These are phyloP conservation scores for Dynastes grantii DNA, from an alignment of 2,888 invertebrate genomes.

Conservation along the genomic window DNA sequence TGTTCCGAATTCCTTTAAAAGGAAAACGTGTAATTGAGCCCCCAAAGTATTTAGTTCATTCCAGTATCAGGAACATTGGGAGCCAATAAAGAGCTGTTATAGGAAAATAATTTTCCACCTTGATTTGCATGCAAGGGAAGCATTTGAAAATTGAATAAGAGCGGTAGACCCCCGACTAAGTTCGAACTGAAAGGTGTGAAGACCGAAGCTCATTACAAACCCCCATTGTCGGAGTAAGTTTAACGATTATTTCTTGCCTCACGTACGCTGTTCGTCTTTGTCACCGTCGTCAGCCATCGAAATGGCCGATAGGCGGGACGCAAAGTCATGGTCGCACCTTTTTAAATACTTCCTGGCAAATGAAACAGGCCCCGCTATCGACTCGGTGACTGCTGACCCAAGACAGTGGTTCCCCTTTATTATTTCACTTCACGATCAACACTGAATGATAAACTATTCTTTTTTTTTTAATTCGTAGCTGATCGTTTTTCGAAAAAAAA, in stretches of 20 bases:
- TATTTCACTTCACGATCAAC: conserved; percentile 17
- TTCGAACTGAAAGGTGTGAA: conserved; percentile 30
- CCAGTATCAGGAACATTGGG: too few species aligned
- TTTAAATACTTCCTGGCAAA: conserved; percentile 46
- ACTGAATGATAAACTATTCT: too few species aligned
- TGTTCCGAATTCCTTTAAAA: neutral
- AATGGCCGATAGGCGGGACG: neutral
- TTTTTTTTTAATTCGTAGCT: neutral
- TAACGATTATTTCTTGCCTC: conserved; percentile 45
- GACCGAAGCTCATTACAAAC: conserved; percentile 43
- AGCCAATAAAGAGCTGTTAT: neutral
- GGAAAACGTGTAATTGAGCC: neutral
- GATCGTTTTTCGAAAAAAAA: neutral
- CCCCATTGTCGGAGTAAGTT: conserved; percentile 22
- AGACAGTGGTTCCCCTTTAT: conserved; percentile 35
- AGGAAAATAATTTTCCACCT: conserved; percentile 19
- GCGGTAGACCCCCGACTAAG: conserved; percentile 20
- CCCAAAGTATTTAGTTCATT: too few species aligned
- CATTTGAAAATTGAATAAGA: conserved; percentile 47
- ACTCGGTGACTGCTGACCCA: conserved; percentile 44
- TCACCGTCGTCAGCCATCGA: conserved; percentile 11
- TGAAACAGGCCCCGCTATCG: conserved; percentile 41
- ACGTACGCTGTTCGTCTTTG: conserved; percentile 19
- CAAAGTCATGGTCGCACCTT: conserved; percentile 50
- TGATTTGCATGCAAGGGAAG: conserved; percentile 41